These are phyloP conservation scores for Gallinago nigripennis DNA, from an alignment of 2,797 vertebrate species.

Conservation along the genomic window DNA sequence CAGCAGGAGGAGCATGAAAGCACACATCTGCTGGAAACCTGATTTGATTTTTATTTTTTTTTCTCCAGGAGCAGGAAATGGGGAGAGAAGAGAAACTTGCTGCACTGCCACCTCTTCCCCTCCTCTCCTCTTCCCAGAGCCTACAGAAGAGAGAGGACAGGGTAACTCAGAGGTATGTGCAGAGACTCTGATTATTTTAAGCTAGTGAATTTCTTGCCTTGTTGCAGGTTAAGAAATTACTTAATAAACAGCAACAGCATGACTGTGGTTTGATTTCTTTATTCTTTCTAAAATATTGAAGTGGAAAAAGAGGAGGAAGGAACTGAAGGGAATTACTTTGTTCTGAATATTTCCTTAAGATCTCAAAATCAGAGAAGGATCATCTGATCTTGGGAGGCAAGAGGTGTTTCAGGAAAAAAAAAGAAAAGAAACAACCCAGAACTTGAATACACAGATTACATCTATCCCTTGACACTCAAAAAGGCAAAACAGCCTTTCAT, in stretches of 20 bases:
- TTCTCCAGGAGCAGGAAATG: neutral
- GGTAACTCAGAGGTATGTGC: neutral
- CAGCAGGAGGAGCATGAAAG: neutral
- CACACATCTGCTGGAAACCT: neutral
- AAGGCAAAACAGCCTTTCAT: neutral
- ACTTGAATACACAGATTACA: neutral
- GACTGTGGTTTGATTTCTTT: neutral
- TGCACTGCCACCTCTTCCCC: neutral
- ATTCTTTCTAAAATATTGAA: neutral
- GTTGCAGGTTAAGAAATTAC: neutral
- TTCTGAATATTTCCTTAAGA: neutral
- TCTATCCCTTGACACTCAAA: neutral
- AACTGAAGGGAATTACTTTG: neutral
- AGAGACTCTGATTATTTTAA: neutral
- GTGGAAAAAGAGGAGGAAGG: neutral
- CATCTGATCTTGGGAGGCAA: neutral
- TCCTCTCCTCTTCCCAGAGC: neutral
- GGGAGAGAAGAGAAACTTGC: neutral
- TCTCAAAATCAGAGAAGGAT: neutral
- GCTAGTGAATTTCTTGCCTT: neutral
- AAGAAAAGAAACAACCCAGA: too few species aligned
- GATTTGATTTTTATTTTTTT: neutral
- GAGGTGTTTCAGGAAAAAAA: neutral
- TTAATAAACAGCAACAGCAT: neutral
- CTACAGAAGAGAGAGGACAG: neutral